Conservation (phyloP, 2,113 vertebrate genomes). For the Xenopus borealis region DNA sequence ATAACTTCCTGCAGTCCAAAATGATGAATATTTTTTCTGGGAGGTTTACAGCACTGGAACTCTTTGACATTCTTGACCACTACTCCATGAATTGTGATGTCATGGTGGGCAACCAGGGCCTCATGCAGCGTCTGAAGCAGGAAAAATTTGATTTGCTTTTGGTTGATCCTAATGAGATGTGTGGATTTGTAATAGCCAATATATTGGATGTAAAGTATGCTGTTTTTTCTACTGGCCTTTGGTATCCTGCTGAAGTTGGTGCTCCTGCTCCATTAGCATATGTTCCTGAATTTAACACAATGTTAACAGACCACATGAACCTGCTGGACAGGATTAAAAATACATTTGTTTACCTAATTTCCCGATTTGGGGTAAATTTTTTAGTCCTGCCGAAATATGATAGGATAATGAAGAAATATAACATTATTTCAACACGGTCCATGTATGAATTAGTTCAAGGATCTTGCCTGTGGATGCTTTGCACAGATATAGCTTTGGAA, state of each 20-base stretch:
- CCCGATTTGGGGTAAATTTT: slow-evolving; percentile 88
- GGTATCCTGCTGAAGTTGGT: slow-evolving; percentile 95
- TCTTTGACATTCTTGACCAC: slow-evolving; percentile 94
- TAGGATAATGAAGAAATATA: slow-evolving; percentile 88
- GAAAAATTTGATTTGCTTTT: slow-evolving; percentile 90
- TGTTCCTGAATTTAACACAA: slow-evolving; percentile 95
- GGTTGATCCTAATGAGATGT: slow-evolving; percentile 98
- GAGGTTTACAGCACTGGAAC: slow-evolving; percentile 85
- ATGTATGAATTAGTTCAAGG: slow-evolving; percentile 93
- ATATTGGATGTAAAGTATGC: slow-evolving; percentile 90
- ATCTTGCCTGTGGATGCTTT: slow-evolving; percentile 95
- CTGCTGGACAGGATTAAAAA: slow-evolving; percentile 86
- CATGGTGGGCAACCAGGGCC: slow-evolving; percentile 80
- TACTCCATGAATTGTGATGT: slow-evolving; percentile 95
- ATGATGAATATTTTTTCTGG: slow-evolving; percentile 97
- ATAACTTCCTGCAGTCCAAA: slow-evolving; percentile 93
- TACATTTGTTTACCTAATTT: slow-evolving; percentile 84
- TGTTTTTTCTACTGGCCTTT: slow-evolving; percentile 94
- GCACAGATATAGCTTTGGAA: slow-evolving; percentile 93
- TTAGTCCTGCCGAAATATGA: slow-evolving; percentile 94
- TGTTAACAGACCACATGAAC: slow-evolving; percentile 93
- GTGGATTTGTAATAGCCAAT: slow-evolving; percentile 94
- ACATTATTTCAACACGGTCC: slow-evolving; percentile 75
- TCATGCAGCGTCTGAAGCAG: slow-evolving; percentile 78
- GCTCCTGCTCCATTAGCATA: slow-evolving; percentile 93